Evolutionary conservation across 2,113 vertebrate species (phyloP), one percentile per base, ranked within the genome.

Genomic region (Forbesichthys papilliferus): DNA sequence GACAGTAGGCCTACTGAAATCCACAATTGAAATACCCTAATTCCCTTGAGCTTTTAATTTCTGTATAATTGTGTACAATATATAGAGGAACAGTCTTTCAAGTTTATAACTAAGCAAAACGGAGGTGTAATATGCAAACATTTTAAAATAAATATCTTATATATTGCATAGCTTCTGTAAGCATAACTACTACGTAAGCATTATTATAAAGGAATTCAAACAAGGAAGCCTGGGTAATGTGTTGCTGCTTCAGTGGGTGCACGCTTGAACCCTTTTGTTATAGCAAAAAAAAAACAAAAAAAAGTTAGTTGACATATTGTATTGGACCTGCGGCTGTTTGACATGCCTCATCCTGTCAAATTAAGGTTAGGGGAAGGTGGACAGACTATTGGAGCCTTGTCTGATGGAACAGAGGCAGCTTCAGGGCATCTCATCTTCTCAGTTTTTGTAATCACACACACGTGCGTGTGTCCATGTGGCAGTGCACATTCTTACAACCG

Each of bases 281-380:
- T 6, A 58, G 62, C 20, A 61, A 34, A 65, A 65, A 72, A 62
- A 71, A 57, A 67, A n/a, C n/a, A n/a, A 58, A 62, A 48, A 27
- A n/a, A 90, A 88, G 84, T 89, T 78, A 82, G 75, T 86, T 91
- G 88, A 88, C 89, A 88, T 82, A 90, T 89, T 88, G 79, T 62
- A 85, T 88, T 84, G 88, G 84, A 86, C 85, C 86, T 70, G 71
- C 66, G 88, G 83, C 82, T 81, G 75, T 85, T 86, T 89, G 87
- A 91, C 79, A 73, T 88, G 83, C 86, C 59, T 72, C 86, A 91
- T 91, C 87, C 79, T 79, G 78, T 82, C 83, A 89, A 89, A 93
- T 92, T 91, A 92, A 89, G 91, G 89, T 92, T 92, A 92, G 87
- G 80, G 84, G 75, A 88, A 92, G 87, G 90, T 90, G 90, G 87